Conservation (phyloP, 2,797 vertebrate genomes). For the Sylvilagus floridanus region DNA sequence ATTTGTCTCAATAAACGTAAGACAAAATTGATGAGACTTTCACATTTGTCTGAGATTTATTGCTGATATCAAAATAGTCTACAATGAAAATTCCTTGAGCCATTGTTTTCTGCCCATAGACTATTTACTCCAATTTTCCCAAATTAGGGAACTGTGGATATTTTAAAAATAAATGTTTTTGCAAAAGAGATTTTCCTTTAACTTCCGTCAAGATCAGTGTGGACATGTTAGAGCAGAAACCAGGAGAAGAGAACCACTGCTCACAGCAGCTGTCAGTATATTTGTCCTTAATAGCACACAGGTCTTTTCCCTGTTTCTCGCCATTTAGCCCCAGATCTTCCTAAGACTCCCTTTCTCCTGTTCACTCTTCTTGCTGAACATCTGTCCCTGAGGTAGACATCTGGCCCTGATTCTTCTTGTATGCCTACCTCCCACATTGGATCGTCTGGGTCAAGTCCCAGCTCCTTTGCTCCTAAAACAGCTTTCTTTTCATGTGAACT, state of each 20-base stretch:
- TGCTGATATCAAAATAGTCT: not conserved
- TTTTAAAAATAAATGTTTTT: not conserved
- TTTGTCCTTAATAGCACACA: not conserved
- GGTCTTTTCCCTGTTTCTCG: not conserved
- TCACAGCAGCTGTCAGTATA: too few relatives aligned
- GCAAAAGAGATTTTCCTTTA: not conserved
- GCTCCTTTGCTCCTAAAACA: too few relatives aligned
- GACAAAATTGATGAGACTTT: not conserved
- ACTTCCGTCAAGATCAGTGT: not conserved
- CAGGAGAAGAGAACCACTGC: fast-evolving
- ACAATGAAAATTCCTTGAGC: not conserved
- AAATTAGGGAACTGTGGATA: not conserved
- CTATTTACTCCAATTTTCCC: not conserved
- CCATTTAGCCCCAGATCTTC: not conserved
- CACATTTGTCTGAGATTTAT: not conserved
- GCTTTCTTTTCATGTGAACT: too few relatives aligned
- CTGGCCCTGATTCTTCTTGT: not conserved
- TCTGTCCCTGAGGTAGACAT: not conserved
- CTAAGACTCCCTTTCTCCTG: not conserved
- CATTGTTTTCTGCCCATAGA: not conserved
- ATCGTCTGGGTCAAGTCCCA: too few relatives aligned
- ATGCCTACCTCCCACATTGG: too few relatives aligned
- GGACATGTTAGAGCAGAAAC: not conserved
- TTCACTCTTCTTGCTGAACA: not conserved
- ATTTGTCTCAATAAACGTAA: slow-evolving; percentile 3